Percentiles rank a stretch among this genome's conserved stretches.
Evolutionary conservation across 2,888 invertebrate species (phyloP).

Genomic region (Meandrusa payeni): DNA sequence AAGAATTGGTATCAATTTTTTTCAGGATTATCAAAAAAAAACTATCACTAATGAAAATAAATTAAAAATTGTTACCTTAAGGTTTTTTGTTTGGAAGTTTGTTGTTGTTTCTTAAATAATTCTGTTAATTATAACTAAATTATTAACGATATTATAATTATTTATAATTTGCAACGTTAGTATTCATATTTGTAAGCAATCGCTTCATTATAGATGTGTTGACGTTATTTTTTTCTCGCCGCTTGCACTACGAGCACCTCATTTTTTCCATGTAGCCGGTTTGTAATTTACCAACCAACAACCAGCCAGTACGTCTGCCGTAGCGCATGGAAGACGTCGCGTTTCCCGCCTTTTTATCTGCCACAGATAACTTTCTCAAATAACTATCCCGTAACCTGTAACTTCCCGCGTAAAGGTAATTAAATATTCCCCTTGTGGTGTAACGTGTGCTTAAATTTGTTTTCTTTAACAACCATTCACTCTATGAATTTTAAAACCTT

Average conservation of each 20-base stretch:
- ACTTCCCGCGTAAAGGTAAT: constrained; percentile 61
- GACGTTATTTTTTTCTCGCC: constrained; percentile 6
- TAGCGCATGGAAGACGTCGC: constrained; percentile 49
- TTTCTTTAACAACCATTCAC: constrained; percentile 25
- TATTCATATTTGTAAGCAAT: neutral
- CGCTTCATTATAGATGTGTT: constrained; percentile 4
- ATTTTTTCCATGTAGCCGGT: constrained; percentile 27
- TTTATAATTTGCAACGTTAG: constrained; percentile 1
- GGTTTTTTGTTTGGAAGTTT: too few species aligned
- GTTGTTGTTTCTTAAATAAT: too few species aligned
- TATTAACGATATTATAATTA: too few species aligned
- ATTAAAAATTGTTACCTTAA: too few species aligned
- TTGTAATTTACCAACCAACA: constrained; percentile 18
- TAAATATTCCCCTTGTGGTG: constrained; percentile 28
- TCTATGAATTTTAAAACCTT: too few species aligned
- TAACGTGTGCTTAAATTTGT: constrained; percentile 20
- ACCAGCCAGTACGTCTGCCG: constrained; percentile 49
- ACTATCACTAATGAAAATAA: too few species aligned
- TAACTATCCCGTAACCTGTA: constrained; percentile 40
- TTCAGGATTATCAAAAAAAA: too few species aligned
- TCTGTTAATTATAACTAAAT: too few species aligned
- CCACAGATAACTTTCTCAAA: constrained; percentile 44
- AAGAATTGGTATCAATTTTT: too few species aligned
- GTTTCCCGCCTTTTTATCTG: constrained; percentile 48
- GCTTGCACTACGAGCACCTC: constrained; percentile 12